A percentile compares a stretch with the other conserved stretches of the same genome.
Evolutionary conservation across 2,888 invertebrate species (phyloP).

Genomic region (Drosophila nr. perissopoda): DNA sequence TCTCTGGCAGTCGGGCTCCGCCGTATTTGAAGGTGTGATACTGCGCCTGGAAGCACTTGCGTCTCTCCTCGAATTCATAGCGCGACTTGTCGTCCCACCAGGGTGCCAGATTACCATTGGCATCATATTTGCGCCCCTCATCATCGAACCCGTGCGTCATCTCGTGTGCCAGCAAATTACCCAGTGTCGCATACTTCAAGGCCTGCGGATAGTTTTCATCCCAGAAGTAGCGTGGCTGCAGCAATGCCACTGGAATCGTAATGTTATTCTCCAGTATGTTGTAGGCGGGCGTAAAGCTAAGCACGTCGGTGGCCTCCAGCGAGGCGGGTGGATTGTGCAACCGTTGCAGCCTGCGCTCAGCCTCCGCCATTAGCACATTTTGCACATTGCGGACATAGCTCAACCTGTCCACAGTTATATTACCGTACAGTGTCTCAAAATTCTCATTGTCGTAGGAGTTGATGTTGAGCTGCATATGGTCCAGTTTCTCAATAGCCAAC

Average conservation of each 20-base stretch:
- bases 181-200: slow-evolving; percentile 78
- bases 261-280: slow-evolving; percentile 73
- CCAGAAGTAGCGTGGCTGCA: slow-evolving; percentile 81
- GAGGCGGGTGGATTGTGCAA: slow-evolving; percentile 40
- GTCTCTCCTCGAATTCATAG: slow-evolving; percentile 73
- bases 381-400: slow-evolving; percentile 77
- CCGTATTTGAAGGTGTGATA: slow-evolving; percentile 77
- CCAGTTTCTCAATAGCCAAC: slow-evolving; percentile 72
- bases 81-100: slow-evolving; percentile 81
- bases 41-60: slow-evolving; percentile 81
- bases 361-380: slow-evolving; percentile 52
- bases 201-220: slow-evolving; percentile 77
- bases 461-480: slow-evolving; percentile 72
- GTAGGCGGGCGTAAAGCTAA: slow-evolving; percentile 74
- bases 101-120: slow-evolving; percentile 59
- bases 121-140: slow-evolving; percentile 74
- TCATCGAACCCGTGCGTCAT: slow-evolving; percentile 83
- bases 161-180: slow-evolving; percentile 82
- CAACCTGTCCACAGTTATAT: slow-evolving; percentile 50
- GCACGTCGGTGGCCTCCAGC: slow-evolving; percentile 45
- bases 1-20: slow-evolving; percentile 60
- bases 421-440: slow-evolving; percentile 62
- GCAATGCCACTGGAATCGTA: slow-evolving; percentile 77
- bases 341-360: slow-evolving; percentile 16
- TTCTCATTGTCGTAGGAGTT: slow-evolving; percentile 75